A percentile compares a stretch with the other conserved stretches of the same genome.
Evolutionary conservation across 2,113 vertebrate species (phyloP).

Genomic region (Dromaius novaehollandiae): DNA sequence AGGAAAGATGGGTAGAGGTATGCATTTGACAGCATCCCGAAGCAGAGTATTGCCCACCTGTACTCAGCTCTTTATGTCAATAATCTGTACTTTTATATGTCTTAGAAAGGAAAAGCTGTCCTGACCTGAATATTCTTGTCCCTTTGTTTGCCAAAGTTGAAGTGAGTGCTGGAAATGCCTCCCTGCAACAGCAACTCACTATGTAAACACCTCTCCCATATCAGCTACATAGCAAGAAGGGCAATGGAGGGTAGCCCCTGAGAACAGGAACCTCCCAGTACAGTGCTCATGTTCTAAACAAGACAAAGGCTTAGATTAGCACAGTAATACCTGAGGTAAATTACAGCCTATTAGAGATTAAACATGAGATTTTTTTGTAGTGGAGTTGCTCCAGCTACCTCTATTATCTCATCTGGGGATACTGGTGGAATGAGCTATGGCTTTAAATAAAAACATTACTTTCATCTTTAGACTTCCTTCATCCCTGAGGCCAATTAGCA

Average conservation of each 20-base stretch:
- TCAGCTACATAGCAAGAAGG: background rate
- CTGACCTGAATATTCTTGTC: background rate
- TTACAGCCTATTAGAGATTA: background rate
- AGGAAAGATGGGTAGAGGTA: background rate
- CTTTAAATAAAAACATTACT: background rate
- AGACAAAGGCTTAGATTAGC: background rate
- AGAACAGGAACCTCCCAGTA: background rate
- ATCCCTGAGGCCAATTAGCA: background rate
- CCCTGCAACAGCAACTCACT: background rate
- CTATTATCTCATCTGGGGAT: background rate
- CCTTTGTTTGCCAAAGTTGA: background rate
- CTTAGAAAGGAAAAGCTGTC: background rate
- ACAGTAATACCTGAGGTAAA: background rate
- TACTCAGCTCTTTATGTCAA: background rate
- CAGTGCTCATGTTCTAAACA: background rate
- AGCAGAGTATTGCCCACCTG: background rate
- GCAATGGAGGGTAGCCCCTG: background rate
- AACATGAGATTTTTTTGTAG: background rate
- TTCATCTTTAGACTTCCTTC: background rate
- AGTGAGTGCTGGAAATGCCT: background rate
- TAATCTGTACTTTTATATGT: background rate
- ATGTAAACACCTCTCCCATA: background rate
- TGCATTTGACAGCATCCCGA: background rate
- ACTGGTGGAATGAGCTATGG: background rate
- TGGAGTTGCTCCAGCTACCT: background rate